These are phyloP conservation scores for Cricetomys ansorgei DNA, from an alignment of 2,113 vertebrate species.

Conservation along the genomic window DNA sequence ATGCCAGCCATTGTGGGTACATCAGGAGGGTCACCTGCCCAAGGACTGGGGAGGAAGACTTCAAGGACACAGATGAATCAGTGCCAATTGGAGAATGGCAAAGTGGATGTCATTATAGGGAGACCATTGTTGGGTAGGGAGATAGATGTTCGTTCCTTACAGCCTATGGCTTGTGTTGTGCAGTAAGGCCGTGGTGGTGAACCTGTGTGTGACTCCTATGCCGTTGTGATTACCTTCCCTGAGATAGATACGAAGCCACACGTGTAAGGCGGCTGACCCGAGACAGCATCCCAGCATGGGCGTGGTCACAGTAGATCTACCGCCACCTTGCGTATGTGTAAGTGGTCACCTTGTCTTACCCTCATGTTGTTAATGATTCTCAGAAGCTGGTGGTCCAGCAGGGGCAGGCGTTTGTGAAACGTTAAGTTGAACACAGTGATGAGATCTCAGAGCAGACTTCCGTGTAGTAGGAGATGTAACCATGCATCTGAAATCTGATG, in stretches of 20 bases:
- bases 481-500: background rate
- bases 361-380: constrained; percentile 9
- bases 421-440: background rate
- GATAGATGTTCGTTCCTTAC: no score
- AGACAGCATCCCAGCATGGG: constrained; percentile 47
- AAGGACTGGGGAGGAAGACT: background rate
- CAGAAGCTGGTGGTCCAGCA: constrained; percentile 44
- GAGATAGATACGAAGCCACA: background rate
- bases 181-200: background rate
- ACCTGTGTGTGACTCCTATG: no score
- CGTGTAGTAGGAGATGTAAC: background rate
- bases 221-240: fast-evolving
- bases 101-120: fast-evolving
- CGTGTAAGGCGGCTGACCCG: background rate
- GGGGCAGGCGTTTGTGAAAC: background rate
- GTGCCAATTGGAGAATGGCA: background rate
- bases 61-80: no score
- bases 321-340: constrained; percentile 36
- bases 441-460: constrained; percentile 50
- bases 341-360: constrained; percentile 26
- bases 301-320: constrained; percentile 30
- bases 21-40: background rate
- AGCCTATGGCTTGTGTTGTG: fast-evolving
- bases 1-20: no score
- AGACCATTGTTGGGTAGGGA: fast-evolving